A percentile compares a stretch with the other conserved stretches of the same genome.
Evolutionary conservation across 53 echinoderm and acorn worm species (phyloP).

Genomic region (Luidia sarsii): DNA sequence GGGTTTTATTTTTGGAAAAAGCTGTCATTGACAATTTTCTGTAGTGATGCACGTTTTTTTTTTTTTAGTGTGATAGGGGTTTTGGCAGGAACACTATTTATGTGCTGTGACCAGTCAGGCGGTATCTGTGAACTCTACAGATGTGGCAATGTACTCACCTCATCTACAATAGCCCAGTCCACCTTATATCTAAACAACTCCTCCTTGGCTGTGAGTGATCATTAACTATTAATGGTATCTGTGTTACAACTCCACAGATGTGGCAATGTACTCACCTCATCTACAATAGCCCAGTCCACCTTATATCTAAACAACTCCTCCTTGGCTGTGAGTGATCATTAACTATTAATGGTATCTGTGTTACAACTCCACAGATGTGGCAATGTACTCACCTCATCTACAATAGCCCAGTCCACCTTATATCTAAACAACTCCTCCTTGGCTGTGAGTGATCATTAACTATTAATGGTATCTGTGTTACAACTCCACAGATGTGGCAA

Average conservation of each 20-base stretch:
- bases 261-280: conserved; percentile 70
- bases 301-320: conserved; percentile 89
- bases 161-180: conserved; percentile 91
- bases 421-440: conserved; percentile 91
- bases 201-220: conserved; percentile 87
- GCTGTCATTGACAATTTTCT: no score
- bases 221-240: no score
- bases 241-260: no score
- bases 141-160: conserved; percentile 63
- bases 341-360: not conserved
- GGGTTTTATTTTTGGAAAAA: no score
- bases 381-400: conserved; percentile 77
- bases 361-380: no score
- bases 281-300: conserved; percentile 88
- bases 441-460: no score
- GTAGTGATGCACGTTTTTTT: no score
- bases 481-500: no score
- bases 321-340: conserved; percentile 91
- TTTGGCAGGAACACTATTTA: no score
- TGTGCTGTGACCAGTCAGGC: no score
- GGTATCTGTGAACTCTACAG: no score
- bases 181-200: conserved; percentile 89
- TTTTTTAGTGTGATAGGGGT: no score
- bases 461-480: not conserved
- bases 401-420: conserved; percentile 87